Percentiles rank a stretch among this genome's conserved stretches.
phyloP scores from a whole-genome alignment of 2,888 invertebrate species.

The Lycocerus yunnanus region DNA sequence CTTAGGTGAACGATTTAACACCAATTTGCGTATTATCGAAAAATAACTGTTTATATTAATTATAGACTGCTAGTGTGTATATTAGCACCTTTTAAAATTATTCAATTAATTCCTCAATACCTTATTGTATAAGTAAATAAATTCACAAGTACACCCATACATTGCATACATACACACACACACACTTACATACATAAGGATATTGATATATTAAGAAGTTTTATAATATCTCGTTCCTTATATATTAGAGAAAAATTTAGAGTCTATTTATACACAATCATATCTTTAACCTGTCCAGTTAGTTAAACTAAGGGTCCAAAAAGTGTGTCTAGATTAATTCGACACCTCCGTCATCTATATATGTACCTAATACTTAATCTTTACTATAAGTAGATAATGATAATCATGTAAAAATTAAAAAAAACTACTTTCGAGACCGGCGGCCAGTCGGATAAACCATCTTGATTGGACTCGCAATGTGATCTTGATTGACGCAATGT shows the following conservation, averaged over 20 bases:
- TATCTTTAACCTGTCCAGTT: constrained; percentile 31
- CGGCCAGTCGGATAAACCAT: neutral
- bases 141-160: too few species aligned
- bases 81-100: neutral
- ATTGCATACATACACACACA: neutral
- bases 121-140: neutral
- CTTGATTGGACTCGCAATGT: neutral
- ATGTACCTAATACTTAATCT: constrained; percentile 3
- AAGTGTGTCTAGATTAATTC: constrained; percentile 19
- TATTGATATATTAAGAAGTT: neutral
- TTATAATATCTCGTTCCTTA: neutral
- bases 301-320: constrained; percentile 37
- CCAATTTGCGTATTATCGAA: constrained; percentile 8
- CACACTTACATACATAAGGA: neutral
- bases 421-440: neutral
- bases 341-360: constrained; percentile 1
- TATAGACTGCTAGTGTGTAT: constrained; percentile 17
- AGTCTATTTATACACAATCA: constrained; percentile 6
- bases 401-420: neutral
- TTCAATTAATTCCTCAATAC: neutral
- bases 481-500: too few species aligned
- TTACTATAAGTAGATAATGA: neutral
- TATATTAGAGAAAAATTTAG: neutral
- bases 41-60: constrained; percentile 9
- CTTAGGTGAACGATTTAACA: constrained; percentile 19